Percentiles rank a stretch among this genome's conserved stretches.
Conservation (phyloP, 2,888 invertebrate species). For the Sussaba pulchella region DNA sequence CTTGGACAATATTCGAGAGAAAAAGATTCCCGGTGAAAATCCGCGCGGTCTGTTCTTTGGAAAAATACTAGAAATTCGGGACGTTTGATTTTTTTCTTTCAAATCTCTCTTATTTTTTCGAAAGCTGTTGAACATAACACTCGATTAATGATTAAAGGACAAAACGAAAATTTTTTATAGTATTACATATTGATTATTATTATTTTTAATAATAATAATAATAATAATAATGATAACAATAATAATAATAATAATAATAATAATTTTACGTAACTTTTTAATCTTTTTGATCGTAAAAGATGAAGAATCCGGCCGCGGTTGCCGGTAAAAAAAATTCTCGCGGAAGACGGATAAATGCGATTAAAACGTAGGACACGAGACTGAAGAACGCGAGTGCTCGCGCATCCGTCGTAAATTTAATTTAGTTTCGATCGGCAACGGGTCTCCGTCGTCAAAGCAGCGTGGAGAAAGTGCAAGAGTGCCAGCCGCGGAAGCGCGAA, state of each 20-base stretch:
- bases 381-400: neutral
- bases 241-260: too few relatives aligned
- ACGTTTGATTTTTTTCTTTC: neutral
- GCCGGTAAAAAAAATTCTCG: constrained; percentile 16
- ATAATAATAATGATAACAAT: too few relatives aligned
- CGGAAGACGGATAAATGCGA: constrained; percentile 15
- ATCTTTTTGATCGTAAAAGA: neutral
- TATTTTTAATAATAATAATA: too few relatives aligned
- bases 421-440: constrained; percentile 46
- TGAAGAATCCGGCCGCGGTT: constrained; percentile 3
- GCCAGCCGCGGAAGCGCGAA: constrained; percentile 21
- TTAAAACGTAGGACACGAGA: constrained; percentile 20
- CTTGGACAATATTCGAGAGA: neutral
- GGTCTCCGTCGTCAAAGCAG: constrained; percentile 4
- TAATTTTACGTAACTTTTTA: too few relatives aligned
- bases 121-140: too few relatives aligned
- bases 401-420: constrained; percentile 44
- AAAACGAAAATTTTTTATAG: too few relatives aligned
- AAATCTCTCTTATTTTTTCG: too few relatives aligned
- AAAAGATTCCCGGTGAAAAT: neutral
- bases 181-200: too few relatives aligned
- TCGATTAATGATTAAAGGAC: too few relatives aligned
- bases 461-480: neutral
- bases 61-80: neutral
- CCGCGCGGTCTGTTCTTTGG: neutral